Percentiles rank a stretch among this genome's conserved stretches.
Evolutionary conservation across 2,113 vertebrate species (phyloP).

Genomic region (Pelecanus crispus): DNA sequence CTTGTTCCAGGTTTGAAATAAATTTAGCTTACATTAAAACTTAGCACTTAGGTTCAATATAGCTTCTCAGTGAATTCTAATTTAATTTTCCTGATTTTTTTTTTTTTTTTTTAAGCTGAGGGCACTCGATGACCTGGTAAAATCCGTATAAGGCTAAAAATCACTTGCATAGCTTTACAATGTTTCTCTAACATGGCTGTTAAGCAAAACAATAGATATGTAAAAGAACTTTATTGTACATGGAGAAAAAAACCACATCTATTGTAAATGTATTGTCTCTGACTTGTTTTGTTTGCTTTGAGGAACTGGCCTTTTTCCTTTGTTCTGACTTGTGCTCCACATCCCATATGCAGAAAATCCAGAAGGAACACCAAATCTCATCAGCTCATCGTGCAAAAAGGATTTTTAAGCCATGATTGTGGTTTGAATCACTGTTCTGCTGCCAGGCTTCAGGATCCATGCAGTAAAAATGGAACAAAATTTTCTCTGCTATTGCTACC

Average conservation of each 20-base stretch:
- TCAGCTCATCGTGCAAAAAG: neutral
- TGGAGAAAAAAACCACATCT: accelerated
- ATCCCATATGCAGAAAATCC: neutral
- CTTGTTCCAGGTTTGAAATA: constrained; percentile 4
- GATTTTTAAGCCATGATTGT: neutral
- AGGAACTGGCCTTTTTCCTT: neutral
- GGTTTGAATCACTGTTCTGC: neutral
- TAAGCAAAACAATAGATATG: neutral
- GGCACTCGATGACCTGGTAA: neutral
- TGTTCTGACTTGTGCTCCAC: neutral
- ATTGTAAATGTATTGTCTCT: neutral
- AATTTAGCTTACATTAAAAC: neutral
- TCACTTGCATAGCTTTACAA: neutral
- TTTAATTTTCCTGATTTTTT: neutral
- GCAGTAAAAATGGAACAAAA: constrained; percentile 1
- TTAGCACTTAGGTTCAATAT: neutral
- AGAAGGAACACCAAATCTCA: neutral
- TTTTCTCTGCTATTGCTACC: constrained; percentile 18
- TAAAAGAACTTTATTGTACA: neutral
- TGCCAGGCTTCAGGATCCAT: neutral
- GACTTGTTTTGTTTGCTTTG: neutral
- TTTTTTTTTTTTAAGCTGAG: neutral
- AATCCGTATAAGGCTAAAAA: neutral
- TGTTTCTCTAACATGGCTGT: neutral
- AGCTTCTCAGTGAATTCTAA: neutral